phyloP scores from a whole-genome alignment of 2,888 invertebrate species.

The Neria commutata region DNA sequence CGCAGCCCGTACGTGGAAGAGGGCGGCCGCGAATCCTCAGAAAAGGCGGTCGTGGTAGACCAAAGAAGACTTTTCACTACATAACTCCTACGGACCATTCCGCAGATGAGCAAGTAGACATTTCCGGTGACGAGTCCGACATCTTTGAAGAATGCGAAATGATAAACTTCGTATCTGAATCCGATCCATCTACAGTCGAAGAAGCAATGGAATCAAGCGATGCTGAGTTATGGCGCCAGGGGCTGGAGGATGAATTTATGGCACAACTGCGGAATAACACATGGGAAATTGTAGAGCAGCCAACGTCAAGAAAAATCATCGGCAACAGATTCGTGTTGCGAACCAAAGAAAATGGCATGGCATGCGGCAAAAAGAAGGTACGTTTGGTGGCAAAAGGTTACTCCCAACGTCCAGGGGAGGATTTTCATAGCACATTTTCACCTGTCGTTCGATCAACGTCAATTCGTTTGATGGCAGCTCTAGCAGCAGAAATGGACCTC shows the following conservation, averaged over 20 bases:
- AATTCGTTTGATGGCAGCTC: slow-evolving; percentile 20
- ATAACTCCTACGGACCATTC: too few species aligned
- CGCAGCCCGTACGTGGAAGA: neutral
- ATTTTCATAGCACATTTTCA: slow-evolving; percentile 26
- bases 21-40: neutral
- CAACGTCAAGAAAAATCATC: slow-evolving; percentile 20
- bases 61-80: slow-evolving; percentile 4
- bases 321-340: slow-evolving; percentile 23
- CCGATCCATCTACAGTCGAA: neutral
- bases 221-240: slow-evolving; percentile 15
- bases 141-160: neutral
- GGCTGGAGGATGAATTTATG: slow-evolving; percentile 30
- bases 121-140: neutral
- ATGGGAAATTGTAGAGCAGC: slow-evolving; percentile 28
- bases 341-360: slow-evolving; percentile 17
- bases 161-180: neutral
- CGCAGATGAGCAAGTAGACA: neutral
- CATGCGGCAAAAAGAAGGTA: slow-evolving; percentile 22
- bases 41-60: slow-evolving; percentile 13
- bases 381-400: slow-evolving; percentile 33
- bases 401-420: slow-evolving; percentile 26
- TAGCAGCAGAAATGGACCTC: slow-evolving; percentile 19
- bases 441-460: slow-evolving; percentile 25
- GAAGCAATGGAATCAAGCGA: slow-evolving; percentile 8
- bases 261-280: slow-evolving; percentile 26